Base-by-base conservation (phyloP, 2,113 vertebrate species). In the Gambusia affinis region DNA sequence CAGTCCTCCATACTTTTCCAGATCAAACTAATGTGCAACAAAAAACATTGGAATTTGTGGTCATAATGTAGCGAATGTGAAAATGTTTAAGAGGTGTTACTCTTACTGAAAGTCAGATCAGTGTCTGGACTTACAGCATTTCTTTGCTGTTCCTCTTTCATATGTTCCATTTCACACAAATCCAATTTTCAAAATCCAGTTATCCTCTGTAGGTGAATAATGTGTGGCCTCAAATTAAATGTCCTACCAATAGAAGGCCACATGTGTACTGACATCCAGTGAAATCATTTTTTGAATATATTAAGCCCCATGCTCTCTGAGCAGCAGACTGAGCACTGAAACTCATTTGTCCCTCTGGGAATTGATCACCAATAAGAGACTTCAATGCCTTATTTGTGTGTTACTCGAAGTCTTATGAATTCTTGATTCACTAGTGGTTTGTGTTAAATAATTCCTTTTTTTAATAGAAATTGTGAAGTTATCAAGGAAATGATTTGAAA, bases 141-240 rank as follows among this genome's bases (percentile, higher is more conserved):
- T 19, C 17, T 47, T 47, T 4, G 44, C 17, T 19, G 65, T 66
- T 61, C 66, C 72, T 84, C 70, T 42, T 84, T 82, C 88, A 82
- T 78, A 83, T 83, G 85, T 89, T 78, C 44, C 85, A 90, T 93
- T 92, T 78, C 83, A 86, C 6, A 27, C 44, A 72, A 92, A 86
- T 91, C 83, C 81, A 84, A 86, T 90, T 88, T 83, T 62, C 73
- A 64, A 73, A 44, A 76, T 63, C 60, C 75, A 29, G 65, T 76
- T 73, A 76, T 87, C 76, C 76, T 10, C 30, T 27, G 33, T 22
- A 72, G 62, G 76, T 88, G 81, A 91, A 75, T 87, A 76, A 91
- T 84, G 69, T 28, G 51, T 75, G 47, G 73, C 64, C 54, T 79
- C 62, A 51, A 73, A 60, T 54, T 64, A 51, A 73, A 54, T 54